These are phyloP conservation scores for Peromyscus eremicus DNA, from an alignment of 2,797 vertebrate species.

Conservation along the genomic window DNA sequence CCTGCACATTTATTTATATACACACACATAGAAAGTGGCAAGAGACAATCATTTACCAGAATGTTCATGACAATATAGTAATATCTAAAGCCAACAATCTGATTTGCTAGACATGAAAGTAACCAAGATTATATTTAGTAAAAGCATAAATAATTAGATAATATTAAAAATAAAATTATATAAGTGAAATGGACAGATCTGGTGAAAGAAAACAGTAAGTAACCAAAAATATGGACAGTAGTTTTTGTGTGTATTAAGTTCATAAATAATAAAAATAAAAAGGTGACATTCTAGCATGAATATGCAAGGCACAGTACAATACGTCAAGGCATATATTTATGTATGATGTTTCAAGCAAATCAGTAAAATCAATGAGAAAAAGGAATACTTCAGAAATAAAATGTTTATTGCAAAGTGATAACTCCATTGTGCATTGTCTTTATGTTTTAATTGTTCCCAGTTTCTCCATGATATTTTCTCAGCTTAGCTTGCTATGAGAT, in stretches of 20 bases:
- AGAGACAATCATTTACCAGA: background rate
- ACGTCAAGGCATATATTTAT: background rate
- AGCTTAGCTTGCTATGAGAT: constrained; percentile 34
- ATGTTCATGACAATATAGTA: constrained; percentile 7
- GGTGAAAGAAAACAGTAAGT: background rate
- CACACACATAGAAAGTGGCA: background rate
- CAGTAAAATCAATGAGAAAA: background rate
- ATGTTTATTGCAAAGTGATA: background rate
- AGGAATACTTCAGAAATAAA: background rate
- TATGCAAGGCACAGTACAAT: background rate
- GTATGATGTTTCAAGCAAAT: background rate
- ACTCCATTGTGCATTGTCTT: background rate
- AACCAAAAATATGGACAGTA: background rate
- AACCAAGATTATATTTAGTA: background rate
- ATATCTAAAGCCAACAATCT: background rate
- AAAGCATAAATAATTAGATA: background rate
- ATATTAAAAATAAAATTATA: constrained; percentile 8
- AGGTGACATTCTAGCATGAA: background rate
- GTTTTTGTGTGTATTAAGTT: background rate
- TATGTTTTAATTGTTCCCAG: background rate
- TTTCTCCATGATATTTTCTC: background rate
- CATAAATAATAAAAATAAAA: constrained; percentile 22
- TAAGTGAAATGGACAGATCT: constrained; percentile 16
- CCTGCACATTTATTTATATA: background rate
- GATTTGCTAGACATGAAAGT: background rate